Conservation (phyloP, 1,140 invertebrate genomes). For the Heliconius hewitsoni region DNA sequence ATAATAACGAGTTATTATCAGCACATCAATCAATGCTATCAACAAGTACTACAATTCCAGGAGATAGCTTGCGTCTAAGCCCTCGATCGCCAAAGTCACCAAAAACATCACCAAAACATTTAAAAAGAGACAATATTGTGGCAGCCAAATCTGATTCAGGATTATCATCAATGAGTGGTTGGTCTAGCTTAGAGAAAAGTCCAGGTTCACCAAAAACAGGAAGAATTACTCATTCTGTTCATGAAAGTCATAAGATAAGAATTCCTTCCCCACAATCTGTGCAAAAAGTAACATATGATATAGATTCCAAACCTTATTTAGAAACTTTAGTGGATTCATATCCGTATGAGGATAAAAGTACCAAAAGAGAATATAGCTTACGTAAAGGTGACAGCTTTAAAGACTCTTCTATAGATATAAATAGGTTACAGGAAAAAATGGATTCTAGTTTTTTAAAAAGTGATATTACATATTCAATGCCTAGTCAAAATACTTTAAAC, state of each 20-base stretch:
- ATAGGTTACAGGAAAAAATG: conserved; percentile 63
- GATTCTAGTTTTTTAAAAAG: conserved; percentile 61
- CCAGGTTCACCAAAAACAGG: conserved; percentile 86
- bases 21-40: conserved; percentile 60
- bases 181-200: conserved; percentile 92
- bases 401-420: conserved; percentile 59
- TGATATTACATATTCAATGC: conserved; percentile 56
- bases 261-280: conserved; percentile 64
- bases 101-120: conserved; percentile 87
- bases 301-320: conserved; percentile 71
- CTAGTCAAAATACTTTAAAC: conserved; percentile 55
- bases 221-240: conserved; percentile 58
- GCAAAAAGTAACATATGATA: conserved; percentile 66
- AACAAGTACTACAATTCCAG: conserved; percentile 54
- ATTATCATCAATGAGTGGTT: conserved; percentile 91
- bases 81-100: conserved; percentile 88
- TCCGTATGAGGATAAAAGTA: conserved; percentile 55
- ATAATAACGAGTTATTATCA: conserved; percentile 59
- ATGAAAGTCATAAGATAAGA: conserved; percentile 70
- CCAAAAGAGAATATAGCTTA: conserved; percentile 58
- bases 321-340: conserved; percentile 77
- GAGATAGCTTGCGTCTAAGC: conserved; percentile 83
- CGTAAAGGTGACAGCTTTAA: conserved; percentile 54
- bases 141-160: conserved; percentile 91
- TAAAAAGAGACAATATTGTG: conserved; percentile 85